Conservation (phyloP, 2,888 invertebrate genomes). For the Calameuta filiformis region DNA sequence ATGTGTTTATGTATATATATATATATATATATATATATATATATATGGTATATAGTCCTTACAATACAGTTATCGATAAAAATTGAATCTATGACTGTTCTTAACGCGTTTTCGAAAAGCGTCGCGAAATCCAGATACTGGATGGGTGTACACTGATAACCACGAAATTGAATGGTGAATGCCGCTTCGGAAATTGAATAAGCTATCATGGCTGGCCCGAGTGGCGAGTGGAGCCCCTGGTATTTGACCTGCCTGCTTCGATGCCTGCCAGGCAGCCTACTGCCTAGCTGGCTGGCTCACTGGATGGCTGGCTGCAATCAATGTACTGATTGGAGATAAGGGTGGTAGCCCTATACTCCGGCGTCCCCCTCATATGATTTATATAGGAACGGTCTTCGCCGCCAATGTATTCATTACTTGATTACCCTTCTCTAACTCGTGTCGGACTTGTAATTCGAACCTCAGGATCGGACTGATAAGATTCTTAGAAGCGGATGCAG, state of each 20-base stretch:
- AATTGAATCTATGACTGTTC: background rate
- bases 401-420: conserved; percentile 59
- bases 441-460: background rate
- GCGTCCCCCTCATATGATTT: conserved; percentile 54
- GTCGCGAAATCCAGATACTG: conserved; percentile 47
- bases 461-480: background rate
- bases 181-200: conserved; percentile 63
- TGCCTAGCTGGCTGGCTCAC: background rate
- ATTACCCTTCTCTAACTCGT: conserved; percentile 43
- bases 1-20: background rate
- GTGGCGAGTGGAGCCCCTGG: conserved; percentile 47
- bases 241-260: conserved; percentile 56
- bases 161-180: conserved; percentile 60
- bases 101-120: background rate
- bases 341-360: conserved; percentile 48
- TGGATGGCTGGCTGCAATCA: conserved; percentile 47
- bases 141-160: conserved; percentile 53
- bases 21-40: background rate
- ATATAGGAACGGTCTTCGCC: conserved; percentile 54
- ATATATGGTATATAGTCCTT: background rate
- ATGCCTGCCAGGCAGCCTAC: background rate
- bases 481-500: background rate
- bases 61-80: background rate
- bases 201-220: conserved; percentile 56
- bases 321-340: conserved; percentile 62